phyloP scores from a whole-genome alignment of 2,888 invertebrate species.

The Xestia sexstrigata region DNA sequence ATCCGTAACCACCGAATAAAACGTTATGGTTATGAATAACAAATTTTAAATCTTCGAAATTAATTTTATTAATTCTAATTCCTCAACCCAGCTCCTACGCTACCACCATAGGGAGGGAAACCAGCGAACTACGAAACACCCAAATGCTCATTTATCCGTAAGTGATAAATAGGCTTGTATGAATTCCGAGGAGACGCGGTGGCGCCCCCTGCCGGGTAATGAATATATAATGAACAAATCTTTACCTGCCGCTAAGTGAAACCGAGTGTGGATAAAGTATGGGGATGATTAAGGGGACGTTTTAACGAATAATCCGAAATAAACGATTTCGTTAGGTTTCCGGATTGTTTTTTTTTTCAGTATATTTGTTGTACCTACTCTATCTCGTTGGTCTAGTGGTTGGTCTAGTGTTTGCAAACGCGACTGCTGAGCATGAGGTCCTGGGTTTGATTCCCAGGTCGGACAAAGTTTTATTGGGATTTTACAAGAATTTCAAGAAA shows the following conservation, averaged over 20 bases:
- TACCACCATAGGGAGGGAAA: constrained; percentile 65
- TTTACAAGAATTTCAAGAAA: too few species aligned
- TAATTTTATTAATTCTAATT: not conserved
- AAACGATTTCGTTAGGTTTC: not conserved
- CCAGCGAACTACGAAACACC: constrained; percentile 74
- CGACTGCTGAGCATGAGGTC: too few species aligned
- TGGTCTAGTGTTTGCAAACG: too few species aligned
- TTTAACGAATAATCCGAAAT: constrained; percentile 6
- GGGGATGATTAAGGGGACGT: constrained; percentile 22
- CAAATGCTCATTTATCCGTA: constrained; percentile 85
- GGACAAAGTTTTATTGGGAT: too few species aligned
- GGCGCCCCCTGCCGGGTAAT: constrained; percentile 72
- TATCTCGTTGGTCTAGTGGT: too few species aligned
- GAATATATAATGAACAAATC: constrained; percentile 84
- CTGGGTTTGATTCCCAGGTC: too few species aligned
- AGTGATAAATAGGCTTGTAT: constrained; percentile 87
- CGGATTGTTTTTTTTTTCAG: not conserved
- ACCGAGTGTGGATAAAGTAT: constrained; percentile 59
- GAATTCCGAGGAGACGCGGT: constrained; percentile 73
- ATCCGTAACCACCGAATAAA: not conserved
- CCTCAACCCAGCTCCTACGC: constrained; percentile 49
- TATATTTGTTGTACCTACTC: not conserved
- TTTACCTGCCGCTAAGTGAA: constrained; percentile 71
- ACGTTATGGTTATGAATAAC: too few species aligned
- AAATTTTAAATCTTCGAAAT: not conserved